phyloP scores from a whole-genome alignment of 2,888 invertebrate species.

The Artemia sinica region DNA sequence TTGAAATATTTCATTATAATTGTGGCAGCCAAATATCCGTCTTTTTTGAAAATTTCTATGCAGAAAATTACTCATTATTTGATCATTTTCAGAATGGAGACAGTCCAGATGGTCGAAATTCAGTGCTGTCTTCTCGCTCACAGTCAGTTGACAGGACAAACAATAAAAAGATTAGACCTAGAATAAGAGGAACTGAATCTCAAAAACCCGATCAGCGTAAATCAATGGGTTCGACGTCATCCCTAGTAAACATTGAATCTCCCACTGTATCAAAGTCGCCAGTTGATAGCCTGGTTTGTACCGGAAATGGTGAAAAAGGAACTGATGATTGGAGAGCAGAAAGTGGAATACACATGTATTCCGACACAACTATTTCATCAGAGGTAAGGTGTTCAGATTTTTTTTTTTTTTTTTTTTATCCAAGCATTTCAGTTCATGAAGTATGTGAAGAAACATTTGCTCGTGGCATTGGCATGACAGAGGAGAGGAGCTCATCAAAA shows the following conservation, averaged over 20 bases:
- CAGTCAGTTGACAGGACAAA: background rate
- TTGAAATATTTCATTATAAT: too few relatives aligned
- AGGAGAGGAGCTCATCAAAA: too few relatives aligned
- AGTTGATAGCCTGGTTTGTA: background rate
- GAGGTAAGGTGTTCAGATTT: background rate
- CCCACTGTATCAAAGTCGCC: background rate
- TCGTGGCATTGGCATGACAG: too few relatives aligned
- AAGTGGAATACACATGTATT: conserved; percentile 11
- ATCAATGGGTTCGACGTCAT: conserved; percentile 4
- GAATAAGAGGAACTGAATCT: background rate
- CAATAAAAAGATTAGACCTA: background rate
- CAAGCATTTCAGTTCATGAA: too few relatives aligned
- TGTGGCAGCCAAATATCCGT: too few relatives aligned
- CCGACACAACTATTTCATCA: background rate
- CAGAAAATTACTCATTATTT: too few relatives aligned
- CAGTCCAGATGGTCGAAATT: conserved; percentile 5
- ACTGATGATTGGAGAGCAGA: conserved; percentile 2
- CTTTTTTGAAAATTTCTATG: too few relatives aligned
- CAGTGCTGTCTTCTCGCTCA: background rate
- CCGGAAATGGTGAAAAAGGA: background rate
- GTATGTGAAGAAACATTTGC: too few relatives aligned
- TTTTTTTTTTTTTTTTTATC: too few relatives aligned
- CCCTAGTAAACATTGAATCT: background rate
- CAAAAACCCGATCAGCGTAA: background rate
- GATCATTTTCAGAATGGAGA: conserved; percentile 6